Evolutionary conservation across 2,888 invertebrate species (phyloP).

Genomic region (Pristionchus mayeri): DNA sequence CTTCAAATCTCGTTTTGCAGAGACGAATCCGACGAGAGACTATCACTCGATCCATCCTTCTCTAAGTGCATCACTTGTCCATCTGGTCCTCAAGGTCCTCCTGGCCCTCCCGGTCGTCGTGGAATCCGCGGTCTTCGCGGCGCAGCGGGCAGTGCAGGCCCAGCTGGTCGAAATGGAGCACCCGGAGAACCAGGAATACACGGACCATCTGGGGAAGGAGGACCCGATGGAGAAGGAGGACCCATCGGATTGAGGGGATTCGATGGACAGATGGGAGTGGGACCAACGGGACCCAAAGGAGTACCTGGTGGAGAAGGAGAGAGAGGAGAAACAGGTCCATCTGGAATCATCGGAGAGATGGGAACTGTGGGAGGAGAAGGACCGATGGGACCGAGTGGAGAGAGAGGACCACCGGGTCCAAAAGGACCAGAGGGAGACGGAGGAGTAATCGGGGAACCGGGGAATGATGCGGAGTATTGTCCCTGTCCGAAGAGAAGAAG

Average conservation of each 20-base stretch:
- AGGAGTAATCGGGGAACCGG: slow-evolving; percentile 52
- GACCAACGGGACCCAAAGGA: slow-evolving; percentile 35
- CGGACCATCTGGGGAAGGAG: neutral
- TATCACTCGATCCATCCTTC: slow-evolving; percentile 8
- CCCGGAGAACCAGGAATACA: slow-evolving; percentile 40
- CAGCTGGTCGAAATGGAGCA: slow-evolving; percentile 36
- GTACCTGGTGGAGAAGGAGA: slow-evolving; percentile 52
- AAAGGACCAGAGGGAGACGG: slow-evolving; percentile 58
- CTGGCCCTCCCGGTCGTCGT: slow-evolving; percentile 56
- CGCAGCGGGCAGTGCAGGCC: slow-evolving; percentile 19
- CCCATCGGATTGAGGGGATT: neutral
- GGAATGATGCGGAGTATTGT: slow-evolving; percentile 58
- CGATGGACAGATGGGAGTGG: slow-evolving; percentile 38
- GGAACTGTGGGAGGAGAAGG: slow-evolving; percentile 56
- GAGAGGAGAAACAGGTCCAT: slow-evolving; percentile 32
- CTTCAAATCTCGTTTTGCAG: neutral
- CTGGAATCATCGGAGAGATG: slow-evolving; percentile 51
- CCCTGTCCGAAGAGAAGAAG: slow-evolving; percentile 54
- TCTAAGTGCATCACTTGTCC: slow-evolving; percentile 54
- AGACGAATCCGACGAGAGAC: slow-evolving; percentile 2
- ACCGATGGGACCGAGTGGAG: slow-evolving; percentile 56
- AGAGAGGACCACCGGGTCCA: slow-evolving; percentile 66
- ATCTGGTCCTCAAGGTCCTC: slow-evolving; percentile 65
- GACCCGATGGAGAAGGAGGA: slow-evolving; percentile 5
- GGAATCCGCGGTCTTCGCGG: slow-evolving; percentile 50